Percentiles rank a stretch among this genome's conserved stretches.
Evolutionary conservation across 2,797 vertebrate genomes (phyloP).

Genomic region (Oceanodroma leucorhoa): DNA sequence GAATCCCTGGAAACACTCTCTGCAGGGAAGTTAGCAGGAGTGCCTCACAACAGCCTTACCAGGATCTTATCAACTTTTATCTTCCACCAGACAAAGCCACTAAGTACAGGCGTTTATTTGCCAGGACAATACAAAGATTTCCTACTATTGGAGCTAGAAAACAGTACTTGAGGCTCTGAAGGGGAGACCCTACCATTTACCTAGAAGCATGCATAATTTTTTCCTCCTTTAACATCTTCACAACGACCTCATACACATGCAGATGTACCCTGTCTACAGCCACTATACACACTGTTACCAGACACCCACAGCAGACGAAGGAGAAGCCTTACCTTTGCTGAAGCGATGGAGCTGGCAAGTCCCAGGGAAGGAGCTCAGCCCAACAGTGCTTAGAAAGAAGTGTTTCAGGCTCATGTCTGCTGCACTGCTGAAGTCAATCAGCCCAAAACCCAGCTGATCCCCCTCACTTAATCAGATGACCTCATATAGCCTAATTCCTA

Average conservation of each 20-base stretch:
- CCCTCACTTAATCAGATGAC: background rate
- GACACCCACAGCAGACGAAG: fast-evolving
- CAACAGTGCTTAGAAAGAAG: fast-evolving
- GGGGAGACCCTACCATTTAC: background rate
- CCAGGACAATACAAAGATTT: background rate
- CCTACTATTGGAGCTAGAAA: background rate
- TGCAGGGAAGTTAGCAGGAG: background rate
- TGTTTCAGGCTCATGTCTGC: fast-evolving
- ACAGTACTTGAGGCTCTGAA: background rate
- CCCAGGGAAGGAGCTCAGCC: fast-evolving
- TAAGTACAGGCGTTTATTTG: background rate
- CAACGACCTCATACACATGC: background rate
- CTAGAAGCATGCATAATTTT: background rate
- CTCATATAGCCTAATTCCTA: background rate
- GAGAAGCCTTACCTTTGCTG: background rate
- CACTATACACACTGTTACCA: fast-evolving
- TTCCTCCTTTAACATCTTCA: background rate
- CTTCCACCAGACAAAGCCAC: slow-evolving; percentile 21
- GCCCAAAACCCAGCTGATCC: background rate
- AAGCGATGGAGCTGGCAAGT: fast-evolving
- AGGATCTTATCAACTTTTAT: background rate
- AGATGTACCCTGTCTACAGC: background rate
- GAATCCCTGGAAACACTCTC: background rate
- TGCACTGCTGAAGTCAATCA: background rate
- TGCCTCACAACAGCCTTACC: background rate